Base-by-base conservation (phyloP, 1,140 invertebrate genomes). In the Drosophila pseudoobscura region DNA sequence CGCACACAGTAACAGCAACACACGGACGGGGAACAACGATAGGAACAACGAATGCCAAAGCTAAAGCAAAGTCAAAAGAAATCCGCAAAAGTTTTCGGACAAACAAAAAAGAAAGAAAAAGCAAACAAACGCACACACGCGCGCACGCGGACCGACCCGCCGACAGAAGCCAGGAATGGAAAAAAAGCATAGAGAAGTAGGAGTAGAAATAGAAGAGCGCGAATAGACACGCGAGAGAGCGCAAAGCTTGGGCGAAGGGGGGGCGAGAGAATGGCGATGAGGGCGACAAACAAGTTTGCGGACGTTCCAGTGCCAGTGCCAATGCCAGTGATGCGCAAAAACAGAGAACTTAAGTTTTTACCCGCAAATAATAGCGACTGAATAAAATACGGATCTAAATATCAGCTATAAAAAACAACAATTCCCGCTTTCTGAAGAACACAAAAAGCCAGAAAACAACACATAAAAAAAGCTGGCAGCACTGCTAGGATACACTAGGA, bases 11-110 rank as follows among this genome's bases (percentile, higher is more conserved):
- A 66, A 68, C 61, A 55, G 35, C 11, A 29, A 43, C 31, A 49
- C 44, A 29, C 15, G 13, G 6, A 47, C 15, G 13, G 41, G 15
- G 7, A 24, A 49, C 59, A 64, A 61, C 49, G 31, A 41, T 41
- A 55, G 55, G 68, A 56, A 39, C 11, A 39, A 39, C 35, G 35
- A 39, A 39, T 13, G 35, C 35, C 35, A 41, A 52, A 52, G 11
- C 61, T 35, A 64, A 72, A 64, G 61, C 60, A 51, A 59, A 56
- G 54, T 46, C 68, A 69, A 71, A 68, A 69, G 60, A 63, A 63
- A 63, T 63, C 54, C 43, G 43, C 53, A 63, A 69, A 65, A 68
- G 35, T 56, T 69, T 39, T 69, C 52, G 52, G 49, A 35, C 50
- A 74, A 78, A 62, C 69, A 53, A 61, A 78, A 55, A 43, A 49